phyloP scores from a whole-genome alignment of 2,888 invertebrate species.

The Agriopis leucophaearia region DNA sequence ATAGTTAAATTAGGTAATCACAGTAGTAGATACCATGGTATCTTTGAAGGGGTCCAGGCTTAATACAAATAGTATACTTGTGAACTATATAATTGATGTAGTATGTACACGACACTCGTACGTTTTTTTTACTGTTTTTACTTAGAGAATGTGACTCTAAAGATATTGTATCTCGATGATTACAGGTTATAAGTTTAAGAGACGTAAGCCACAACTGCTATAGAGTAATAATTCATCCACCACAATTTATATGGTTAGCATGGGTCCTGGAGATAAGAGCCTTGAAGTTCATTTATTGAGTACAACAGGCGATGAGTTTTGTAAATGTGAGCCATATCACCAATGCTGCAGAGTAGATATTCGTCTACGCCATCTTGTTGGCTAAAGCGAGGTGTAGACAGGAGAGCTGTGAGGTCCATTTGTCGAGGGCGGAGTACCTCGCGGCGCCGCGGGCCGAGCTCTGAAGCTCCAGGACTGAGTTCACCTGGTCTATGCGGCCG shows the following conservation, averaged over 20 bases:
- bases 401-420: slow-evolving; percentile 97
- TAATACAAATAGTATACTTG: neutral
- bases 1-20: slow-evolving; percentile 38
- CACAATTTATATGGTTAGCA: neutral
- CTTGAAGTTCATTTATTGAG: neutral
- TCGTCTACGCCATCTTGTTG: slow-evolving; percentile 94
- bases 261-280: neutral
- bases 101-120: too few relatives aligned
- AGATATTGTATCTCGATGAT: too few relatives aligned
- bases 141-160: too few relatives aligned
- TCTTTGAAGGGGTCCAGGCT: slow-evolving; percentile 7
- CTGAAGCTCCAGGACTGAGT: slow-evolving; percentile 96
- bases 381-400: slow-evolving; percentile 95
- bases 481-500: slow-evolving; percentile 96
- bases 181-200: too few relatives aligned
- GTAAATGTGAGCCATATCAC: slow-evolving; percentile 3
- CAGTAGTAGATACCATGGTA: slow-evolving; percentile 12
- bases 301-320: too few relatives aligned
- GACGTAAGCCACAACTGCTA: too few relatives aligned
- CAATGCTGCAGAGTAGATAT: neutral
- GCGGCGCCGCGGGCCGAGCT: slow-evolving; percentile 92
- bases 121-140: too few relatives aligned
- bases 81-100: too few relatives aligned
- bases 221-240: neutral
- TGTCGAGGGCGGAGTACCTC: slow-evolving; percentile 96